phyloP scores from a whole-genome alignment of 1,140 invertebrate genomes.

The Pararge aegeria region DNA sequence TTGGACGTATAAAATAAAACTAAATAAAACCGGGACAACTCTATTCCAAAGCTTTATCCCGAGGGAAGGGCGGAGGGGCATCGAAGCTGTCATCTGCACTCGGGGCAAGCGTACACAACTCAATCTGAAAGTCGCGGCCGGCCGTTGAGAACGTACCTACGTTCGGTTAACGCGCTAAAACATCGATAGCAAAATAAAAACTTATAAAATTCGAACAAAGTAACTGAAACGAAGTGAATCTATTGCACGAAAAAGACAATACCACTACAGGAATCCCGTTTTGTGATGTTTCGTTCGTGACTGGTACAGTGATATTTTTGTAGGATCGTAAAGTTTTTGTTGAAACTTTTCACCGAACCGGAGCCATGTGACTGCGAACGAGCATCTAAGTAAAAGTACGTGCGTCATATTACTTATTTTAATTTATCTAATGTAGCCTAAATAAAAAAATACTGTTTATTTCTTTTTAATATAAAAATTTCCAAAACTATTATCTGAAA shows the following conservation, averaged over 20 bases:
- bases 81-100: conserved; percentile 68
- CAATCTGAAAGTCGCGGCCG: conserved; percentile 60
- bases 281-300: conserved; percentile 52
- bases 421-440: conserved; percentile 21
- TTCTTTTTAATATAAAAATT: no score
- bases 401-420: conserved; percentile 56
- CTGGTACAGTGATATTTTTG: conserved; percentile 57
- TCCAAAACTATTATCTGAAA: no score
- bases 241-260: conserved; percentile 4
- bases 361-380: conserved; percentile 69
- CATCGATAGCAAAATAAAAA: conserved; percentile 30
- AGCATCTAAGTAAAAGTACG: conserved; percentile 67
- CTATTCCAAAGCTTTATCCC: conserved; percentile 62
- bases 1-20: conserved; percentile 53
- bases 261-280: conserved; percentile 8
- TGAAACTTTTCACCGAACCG: conserved; percentile 62
- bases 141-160: conserved; percentile 31
- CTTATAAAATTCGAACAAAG: conserved; percentile 7
- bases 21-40: conserved; percentile 72
- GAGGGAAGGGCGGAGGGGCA: conserved; percentile 40
- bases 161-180: conserved; percentile 13
- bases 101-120: conserved; percentile 46
- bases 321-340: conserved; percentile 53
- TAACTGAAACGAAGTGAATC: conserved; percentile 22
- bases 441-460: no score